phyloP scores from a whole-genome alignment of 2,797 vertebrate species.

The Pangasius mekongensis region DNA sequence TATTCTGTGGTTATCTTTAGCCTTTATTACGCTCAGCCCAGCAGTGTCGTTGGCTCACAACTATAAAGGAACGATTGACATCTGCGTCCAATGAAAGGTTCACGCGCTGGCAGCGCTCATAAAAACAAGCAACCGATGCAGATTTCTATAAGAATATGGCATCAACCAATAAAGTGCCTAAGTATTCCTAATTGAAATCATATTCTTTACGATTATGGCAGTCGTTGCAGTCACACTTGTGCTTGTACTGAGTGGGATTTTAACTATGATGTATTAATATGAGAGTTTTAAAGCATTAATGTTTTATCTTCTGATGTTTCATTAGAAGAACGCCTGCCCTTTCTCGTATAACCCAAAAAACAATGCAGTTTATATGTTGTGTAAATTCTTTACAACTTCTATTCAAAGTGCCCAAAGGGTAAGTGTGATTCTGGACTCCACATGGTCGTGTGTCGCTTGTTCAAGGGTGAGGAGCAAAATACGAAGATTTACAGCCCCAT shows the following conservation, averaged over 20 bases:
- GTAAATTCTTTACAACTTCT: conserved; percentile 25
- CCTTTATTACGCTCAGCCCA: neutral
- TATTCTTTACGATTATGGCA: neutral
- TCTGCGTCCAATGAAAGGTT: conserved; percentile 28
- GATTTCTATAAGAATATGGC: neutral
- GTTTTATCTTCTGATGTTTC: neutral
- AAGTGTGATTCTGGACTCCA: conserved; percentile 5
- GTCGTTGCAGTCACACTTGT: neutral
- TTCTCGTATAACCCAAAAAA: neutral
- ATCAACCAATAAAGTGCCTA: neutral
- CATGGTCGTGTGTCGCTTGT: neutral
- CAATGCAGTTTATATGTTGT: neutral
- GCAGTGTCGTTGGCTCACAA: neutral
- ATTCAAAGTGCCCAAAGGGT: neutral
- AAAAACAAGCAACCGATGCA: conserved; percentile 17
- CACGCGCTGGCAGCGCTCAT: neutral
- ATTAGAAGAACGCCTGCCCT: neutral
- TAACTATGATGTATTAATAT: neutral
- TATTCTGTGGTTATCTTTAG: neutral
- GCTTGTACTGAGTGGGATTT: neutral
- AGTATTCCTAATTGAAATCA: conserved; percentile 12
- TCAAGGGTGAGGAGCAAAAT: neutral
- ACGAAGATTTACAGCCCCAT: neutral
- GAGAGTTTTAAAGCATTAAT: neutral
- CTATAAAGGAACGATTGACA: conserved; percentile 20